Conservation (phyloP, 2,888 invertebrate species). For the Dicyrtomina minuta region DNA sequence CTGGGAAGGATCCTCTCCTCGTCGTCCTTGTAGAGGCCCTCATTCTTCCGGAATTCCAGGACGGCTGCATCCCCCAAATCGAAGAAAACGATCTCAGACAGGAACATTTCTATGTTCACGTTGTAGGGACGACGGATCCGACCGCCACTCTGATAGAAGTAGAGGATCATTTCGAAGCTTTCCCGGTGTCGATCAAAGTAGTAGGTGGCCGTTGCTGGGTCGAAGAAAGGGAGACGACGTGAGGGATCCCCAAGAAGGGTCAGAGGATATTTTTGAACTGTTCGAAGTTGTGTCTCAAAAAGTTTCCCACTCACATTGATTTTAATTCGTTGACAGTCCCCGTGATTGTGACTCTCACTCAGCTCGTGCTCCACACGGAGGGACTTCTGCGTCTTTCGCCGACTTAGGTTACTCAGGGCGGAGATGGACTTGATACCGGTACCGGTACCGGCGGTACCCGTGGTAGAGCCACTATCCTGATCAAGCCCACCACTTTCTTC, state of each 20-base stretch:
- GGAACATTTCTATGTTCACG: conserved; percentile 35
- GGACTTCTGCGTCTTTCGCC: too few relatives aligned
- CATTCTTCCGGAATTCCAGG: conserved; percentile 22
- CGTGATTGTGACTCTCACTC: conserved; percentile 32
- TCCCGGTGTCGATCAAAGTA: conserved; percentile 46
- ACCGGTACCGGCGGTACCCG: too few relatives aligned
- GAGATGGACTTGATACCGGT: too few relatives aligned
- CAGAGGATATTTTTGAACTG: conserved; percentile 20
- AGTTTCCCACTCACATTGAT: conserved; percentile 28
- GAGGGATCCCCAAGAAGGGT: conserved; percentile 26
- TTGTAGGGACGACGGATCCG: conserved; percentile 31
- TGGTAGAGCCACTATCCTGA: too few relatives aligned
- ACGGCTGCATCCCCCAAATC: conserved; percentile 40
- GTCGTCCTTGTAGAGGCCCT: conserved; percentile 35
- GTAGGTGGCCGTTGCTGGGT: conserved; percentile 34
- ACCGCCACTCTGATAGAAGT: conserved; percentile 44
- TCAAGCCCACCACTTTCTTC: too few relatives aligned
- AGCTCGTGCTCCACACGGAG: too few relatives aligned
- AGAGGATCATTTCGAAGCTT: conserved; percentile 45
- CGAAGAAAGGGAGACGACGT: conserved; percentile 26
- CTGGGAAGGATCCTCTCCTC: conserved; percentile 32
- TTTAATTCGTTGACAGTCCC: conserved; percentile 17
- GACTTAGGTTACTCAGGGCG: too few relatives aligned
- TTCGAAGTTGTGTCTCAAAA: conserved; percentile 31
- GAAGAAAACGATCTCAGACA: conserved; percentile 44